These are phyloP conservation scores for Saccostrea echinata DNA, from an alignment of 1,140 invertebrate species.

Conservation along the genomic window DNA sequence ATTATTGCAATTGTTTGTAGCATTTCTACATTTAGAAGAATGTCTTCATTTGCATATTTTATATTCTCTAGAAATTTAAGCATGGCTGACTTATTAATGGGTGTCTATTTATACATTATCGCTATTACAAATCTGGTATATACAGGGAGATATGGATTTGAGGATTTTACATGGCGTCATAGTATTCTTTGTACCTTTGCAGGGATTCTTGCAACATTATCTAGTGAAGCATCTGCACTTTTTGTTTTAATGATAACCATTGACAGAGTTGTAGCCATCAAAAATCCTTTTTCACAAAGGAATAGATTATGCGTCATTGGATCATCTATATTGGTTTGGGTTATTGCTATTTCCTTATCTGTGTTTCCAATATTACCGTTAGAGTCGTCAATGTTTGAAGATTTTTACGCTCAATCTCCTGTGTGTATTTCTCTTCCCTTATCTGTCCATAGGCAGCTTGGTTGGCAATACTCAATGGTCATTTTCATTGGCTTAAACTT, in stretches of 20 bases:
- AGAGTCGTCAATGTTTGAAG: background rate
- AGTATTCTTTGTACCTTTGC: background rate
- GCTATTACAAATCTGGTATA: background rate
- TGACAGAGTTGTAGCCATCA: background rate
- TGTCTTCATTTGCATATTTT: background rate
- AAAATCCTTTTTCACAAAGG: background rate
- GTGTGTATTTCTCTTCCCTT: background rate
- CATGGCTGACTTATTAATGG: background rate
- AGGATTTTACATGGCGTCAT: background rate
- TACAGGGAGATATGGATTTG: background rate
- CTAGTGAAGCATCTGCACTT: background rate
- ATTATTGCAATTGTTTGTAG: background rate
- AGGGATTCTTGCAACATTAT: background rate
- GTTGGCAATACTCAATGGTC: constrained; percentile 58
- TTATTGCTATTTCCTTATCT: background rate
- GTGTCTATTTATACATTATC: background rate
- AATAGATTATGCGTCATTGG: background rate
- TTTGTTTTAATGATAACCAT: background rate
- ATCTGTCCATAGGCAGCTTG: background rate
- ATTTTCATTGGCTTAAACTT: constrained; percentile 64
- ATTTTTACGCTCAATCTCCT: background rate
- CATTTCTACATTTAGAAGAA: background rate
- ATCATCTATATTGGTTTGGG: background rate
- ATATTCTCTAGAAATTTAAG: background rate
- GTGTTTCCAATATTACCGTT: background rate